Evolutionary conservation across 2,888 invertebrate genomes (phyloP), one percentile per base, ranked within the genome.

Genomic region (Ametastegia equiseti): DNA sequence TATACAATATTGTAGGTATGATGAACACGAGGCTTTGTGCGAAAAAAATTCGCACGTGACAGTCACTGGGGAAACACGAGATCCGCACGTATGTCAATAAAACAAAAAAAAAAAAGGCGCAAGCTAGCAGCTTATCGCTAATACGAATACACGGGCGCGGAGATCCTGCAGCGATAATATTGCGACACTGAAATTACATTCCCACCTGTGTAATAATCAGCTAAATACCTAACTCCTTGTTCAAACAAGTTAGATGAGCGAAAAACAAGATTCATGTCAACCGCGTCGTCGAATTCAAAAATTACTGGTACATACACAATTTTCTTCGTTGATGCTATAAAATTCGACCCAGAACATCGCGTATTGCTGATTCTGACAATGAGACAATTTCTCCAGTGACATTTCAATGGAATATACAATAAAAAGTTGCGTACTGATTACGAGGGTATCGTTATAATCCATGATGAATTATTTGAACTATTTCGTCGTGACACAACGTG

Each of bases 11-110:
- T 42, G 42, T 6, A 42, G 9, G 9, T 42, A 42, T 42, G 42
- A 30, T 60, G 15, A 67, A 36, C 65, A 67, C 65, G 65, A n/a
- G 1, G 39, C 65, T 2, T 2, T 7, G 13, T 7, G 33, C 30
- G 15, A 33, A 57, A 19, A 15, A 30, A n/a, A n/a, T n/a, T n/a
- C 45, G 54, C 75, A 75, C 75, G 75, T 75, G 75, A 54, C 54
- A 54, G 23, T 54, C 75, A 75, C 54, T 57, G 6, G 5, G 54
- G 50, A 19, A 33, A 50, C 75, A 75, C 75, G 75, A 50, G 75
- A 75, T 71, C 23, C 47, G 15, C 54, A 30, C 36, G 54, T 75
- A 42, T 54, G 75, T 54, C 54, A 11, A n/a, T 54, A 36, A 7
- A 5, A 30, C 7, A 23, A 27, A 27, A 63, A 63, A 69, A 15